Evolutionary conservation across 2,113 vertebrate genomes (phyloP).

Genomic region (Lasiurus cinereus): DNA sequence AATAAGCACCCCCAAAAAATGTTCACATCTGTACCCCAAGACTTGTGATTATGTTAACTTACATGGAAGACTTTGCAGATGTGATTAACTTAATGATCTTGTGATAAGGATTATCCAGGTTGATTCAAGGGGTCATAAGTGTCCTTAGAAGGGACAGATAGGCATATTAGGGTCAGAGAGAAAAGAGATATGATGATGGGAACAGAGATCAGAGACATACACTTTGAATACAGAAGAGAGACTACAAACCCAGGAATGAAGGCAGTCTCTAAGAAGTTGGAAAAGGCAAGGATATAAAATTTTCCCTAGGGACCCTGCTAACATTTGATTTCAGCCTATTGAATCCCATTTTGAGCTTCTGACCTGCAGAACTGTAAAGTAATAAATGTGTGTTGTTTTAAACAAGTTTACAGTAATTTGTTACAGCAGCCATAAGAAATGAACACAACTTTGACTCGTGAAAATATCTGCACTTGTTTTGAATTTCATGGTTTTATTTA

Average conservation of each 20-base stretch:
- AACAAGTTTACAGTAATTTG: neutral
- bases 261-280: neutral
- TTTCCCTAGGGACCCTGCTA: neutral
- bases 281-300: neutral
- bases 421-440: neutral
- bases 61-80: neutral
- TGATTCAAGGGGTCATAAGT: neutral
- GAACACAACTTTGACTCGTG: neutral
- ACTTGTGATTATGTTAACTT: neutral
- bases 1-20: neutral
- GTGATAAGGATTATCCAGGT: neutral
- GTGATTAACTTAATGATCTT: neutral
- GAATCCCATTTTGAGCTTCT: neutral
- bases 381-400: neutral
- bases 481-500: neutral
- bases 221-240: neutral
- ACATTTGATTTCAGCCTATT: neutral
- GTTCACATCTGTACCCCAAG: neutral
- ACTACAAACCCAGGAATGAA: fast-evolving
- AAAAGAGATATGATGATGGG: neutral
- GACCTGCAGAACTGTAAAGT: neutral
- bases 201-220: neutral
- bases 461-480: neutral
- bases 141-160: neutral
- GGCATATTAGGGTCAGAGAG: neutral